A percentile compares a stretch with the other conserved stretches of the same genome.
These are phyloP conservation scores for Heliornis fulica DNA, from an alignment of 2,113 vertebrate genomes.

Conservation along the genomic window DNA sequence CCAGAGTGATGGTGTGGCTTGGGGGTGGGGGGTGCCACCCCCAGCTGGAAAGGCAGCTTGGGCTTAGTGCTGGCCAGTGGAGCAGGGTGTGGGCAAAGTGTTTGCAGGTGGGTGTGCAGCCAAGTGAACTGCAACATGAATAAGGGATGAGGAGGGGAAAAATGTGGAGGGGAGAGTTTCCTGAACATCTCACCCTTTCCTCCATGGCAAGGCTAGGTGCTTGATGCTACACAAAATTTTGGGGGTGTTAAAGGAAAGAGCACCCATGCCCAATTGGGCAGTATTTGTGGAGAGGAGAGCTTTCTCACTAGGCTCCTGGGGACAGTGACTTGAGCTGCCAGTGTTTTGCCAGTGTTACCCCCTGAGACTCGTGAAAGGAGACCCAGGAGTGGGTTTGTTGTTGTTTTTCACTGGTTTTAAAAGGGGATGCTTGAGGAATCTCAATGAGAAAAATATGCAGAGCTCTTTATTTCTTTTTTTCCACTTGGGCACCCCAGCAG, in stretches of 20 bases:
- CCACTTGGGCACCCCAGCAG: too few relatives aligned
- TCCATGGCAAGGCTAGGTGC: not conserved
- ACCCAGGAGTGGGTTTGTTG: not conserved
- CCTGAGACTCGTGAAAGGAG: not conserved
- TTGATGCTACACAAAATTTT: not conserved
- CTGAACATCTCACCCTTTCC: not conserved
- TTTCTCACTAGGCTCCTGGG: not conserved
- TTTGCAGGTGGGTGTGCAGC: not conserved
- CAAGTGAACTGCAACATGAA: accelerated
- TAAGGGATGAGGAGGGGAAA: not conserved
- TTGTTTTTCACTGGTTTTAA: not conserved
- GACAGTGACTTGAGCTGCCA: not conserved
- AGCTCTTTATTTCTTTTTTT: not conserved
- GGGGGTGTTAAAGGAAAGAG: too few relatives aligned
- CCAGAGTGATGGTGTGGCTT: not conserved
- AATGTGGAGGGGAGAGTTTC: not conserved
- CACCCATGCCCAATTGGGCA: not conserved
- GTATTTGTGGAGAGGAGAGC: not conserved
- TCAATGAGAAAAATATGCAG: not conserved
- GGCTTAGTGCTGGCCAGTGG: not conserved
- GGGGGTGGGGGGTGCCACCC: not conserved
- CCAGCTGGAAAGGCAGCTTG: not conserved
- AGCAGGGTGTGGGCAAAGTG: not conserved
- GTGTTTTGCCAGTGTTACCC: not conserved
- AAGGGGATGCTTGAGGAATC: not conserved